Evolutionary conservation across 2,888 invertebrate species (phyloP), one percentile per base, ranked within the genome.

Genomic region (Falcaria lacertinaria): DNA sequence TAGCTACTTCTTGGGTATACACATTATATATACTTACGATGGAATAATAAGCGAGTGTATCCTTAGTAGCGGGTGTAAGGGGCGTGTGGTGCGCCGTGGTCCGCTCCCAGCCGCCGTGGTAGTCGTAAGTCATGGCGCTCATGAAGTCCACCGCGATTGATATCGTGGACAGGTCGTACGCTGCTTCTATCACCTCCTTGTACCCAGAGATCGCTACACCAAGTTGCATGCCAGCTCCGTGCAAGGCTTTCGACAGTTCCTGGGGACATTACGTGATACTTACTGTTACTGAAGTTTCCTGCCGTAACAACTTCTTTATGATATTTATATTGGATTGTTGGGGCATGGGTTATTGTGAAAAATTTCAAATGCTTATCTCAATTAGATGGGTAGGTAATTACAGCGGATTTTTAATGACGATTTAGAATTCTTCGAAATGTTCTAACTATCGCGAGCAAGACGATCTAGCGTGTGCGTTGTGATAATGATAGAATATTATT

Each of bases 141-240:
- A 96, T 89, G 71, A 96, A 96, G 60, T 96, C 95, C 0, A 93
- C 92, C 33, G 93, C 87, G 39, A 90, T 88, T 0, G 94, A 94
- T 34, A 97, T 85, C 1, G 91, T 80, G 0, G 91, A 88, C 0
- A 97, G 85, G 55, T 97, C 96, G 64, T 97, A 98, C 0, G 95
- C 97, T 8, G 93, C 91, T 48, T 94, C 94, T 37, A 98, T 96
- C 0, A 97, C 96, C 80, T 97, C 96, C 61, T 96, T 95, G 69
- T 97, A 97, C 0, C 97, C 97, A 0, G 97, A 97, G 35, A 97
- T 91, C 0, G 96, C 94, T 0, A 96, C 93, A 1, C 96, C 95
- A 22, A 98, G 74, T 34, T 93, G 91, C 69, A 97, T 89, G n/a
- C 90, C 91, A 1, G 93, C 92, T 14, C 77, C 85, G 55, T 94